Evolutionary conservation across 2,113 vertebrate species (phyloP).

Genomic region (Pampusana beccarii): DNA sequence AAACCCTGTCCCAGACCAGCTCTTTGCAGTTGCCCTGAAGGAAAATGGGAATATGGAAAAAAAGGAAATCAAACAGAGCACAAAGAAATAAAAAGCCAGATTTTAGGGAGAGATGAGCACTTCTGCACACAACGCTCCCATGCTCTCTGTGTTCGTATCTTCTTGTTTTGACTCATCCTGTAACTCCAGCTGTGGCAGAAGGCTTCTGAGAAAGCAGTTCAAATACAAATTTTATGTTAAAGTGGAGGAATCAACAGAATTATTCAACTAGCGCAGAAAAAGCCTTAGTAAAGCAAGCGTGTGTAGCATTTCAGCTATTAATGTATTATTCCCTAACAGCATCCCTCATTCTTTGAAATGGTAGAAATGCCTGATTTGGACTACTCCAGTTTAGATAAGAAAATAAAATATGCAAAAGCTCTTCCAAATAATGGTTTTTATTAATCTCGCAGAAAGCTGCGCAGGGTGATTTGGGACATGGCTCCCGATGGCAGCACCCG

Average conservation of each 20-base stretch:
- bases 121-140: neutral
- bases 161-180: neutral
- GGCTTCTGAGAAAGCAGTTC: neutral
- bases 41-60: conserved; percentile 1
- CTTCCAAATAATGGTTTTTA: neutral
- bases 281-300: neutral
- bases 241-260: conserved; percentile 33
- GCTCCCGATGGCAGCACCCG: rapidly evolving
- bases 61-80: conserved; percentile 27
- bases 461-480: neutral
- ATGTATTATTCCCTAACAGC: neutral
- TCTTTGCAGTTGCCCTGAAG: conserved; percentile 31
- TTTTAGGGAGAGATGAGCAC: neutral
- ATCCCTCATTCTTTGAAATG: neutral
- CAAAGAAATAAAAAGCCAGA: neutral
- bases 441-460: neutral
- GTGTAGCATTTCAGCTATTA: neutral
- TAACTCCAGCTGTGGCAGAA: conserved; percentile 9
- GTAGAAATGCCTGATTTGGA: neutral
- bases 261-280: neutral
- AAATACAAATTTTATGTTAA: neutral
- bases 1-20: neutral
- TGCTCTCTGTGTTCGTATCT: neutral
- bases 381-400: neutral
- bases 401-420: neutral